Percentiles rank a stretch among this genome's conserved stretches.
These are phyloP conservation scores for Axea sp. DNA, from an alignment of 2,888 invertebrate species.

Conservation along the genomic window DNA sequence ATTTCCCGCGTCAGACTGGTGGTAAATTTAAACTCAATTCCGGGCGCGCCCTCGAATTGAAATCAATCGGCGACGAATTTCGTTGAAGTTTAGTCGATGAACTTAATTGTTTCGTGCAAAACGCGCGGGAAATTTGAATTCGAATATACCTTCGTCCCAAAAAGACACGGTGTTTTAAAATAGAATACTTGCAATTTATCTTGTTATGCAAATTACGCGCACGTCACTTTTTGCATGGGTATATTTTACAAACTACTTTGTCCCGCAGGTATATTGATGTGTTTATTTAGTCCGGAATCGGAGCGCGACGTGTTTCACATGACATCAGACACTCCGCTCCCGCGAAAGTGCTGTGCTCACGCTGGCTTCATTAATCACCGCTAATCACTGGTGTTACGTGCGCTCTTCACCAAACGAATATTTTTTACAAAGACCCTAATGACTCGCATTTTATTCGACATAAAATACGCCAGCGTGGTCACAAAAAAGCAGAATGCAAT, in stretches of 20 bases:
- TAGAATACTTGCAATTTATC: constrained; percentile 12
- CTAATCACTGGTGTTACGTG: constrained; percentile 47
- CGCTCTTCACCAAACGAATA: constrained; percentile 30
- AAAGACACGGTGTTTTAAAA: too few relatives aligned
- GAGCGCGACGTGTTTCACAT: constrained; percentile 52
- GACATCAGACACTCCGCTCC: constrained; percentile 41
- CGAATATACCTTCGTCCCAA: too few relatives aligned
- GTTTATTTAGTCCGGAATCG: constrained; percentile 56
- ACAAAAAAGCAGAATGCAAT: constrained; percentile 14
- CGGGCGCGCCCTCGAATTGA: too few relatives aligned
- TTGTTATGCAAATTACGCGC: constrained; percentile 15
- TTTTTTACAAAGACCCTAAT: constrained; percentile 31
- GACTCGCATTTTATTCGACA: constrained; percentile 48
- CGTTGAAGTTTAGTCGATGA: too few relatives aligned
- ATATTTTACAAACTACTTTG: constrained; percentile 31
- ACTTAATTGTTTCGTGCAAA: too few relatives aligned
- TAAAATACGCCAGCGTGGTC: constrained; percentile 20
- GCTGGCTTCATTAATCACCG: constrained; percentile 49
- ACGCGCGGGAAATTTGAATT: too few relatives aligned
- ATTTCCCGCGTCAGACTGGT: too few relatives aligned
- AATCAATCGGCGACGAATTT: too few relatives aligned
- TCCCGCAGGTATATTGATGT: constrained; percentile 39
- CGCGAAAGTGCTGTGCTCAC: constrained; percentile 46
- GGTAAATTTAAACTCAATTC: too few relatives aligned
- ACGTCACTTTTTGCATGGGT: constrained; percentile 22